Percentiles rank a stretch among this genome's conserved stretches.
Evolutionary conservation across 2,888 invertebrate genomes (phyloP).

Genomic region (Cantharis flavilabris): DNA sequence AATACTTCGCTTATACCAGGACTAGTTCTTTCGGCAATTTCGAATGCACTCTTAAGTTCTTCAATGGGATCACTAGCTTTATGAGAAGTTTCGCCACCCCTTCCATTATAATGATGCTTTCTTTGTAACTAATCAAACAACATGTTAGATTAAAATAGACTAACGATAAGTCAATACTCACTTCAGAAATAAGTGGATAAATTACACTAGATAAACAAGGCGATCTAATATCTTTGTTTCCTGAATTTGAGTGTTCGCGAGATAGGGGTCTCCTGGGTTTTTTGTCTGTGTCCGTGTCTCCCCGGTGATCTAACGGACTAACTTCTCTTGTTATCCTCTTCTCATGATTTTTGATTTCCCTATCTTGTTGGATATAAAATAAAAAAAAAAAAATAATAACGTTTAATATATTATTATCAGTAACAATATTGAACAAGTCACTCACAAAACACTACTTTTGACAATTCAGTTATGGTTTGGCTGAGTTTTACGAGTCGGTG

Average conservation of each 20-base stretch:
- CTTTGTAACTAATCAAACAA: constrained; percentile 68
- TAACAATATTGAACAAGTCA: neutral
- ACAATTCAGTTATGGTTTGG: neutral
- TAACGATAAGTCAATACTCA: constrained; percentile 38
- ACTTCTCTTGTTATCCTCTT: constrained; percentile 54
- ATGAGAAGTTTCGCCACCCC: constrained; percentile 54
- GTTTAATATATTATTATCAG: neutral
- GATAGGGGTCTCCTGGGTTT: constrained; percentile 46
- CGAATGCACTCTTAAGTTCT: constrained; percentile 84
- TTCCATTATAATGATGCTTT: constrained; percentile 68
- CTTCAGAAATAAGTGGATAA: constrained; percentile 61
- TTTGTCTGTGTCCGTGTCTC: constrained; percentile 47
- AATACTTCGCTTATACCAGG: constrained; percentile 88
- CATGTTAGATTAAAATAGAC: neutral
- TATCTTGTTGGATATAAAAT: too few species aligned
- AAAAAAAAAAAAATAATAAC: too few species aligned
- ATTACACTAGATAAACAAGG: constrained; percentile 60
- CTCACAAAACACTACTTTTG: neutral
- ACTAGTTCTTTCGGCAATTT: constrained; percentile 81
- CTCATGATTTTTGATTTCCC: constrained; percentile 52
- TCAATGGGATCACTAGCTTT: constrained; percentile 70
- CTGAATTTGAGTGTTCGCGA: constrained; percentile 47
- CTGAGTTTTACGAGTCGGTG: neutral
- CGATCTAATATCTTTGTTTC: constrained; percentile 43
- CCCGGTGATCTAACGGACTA: constrained; percentile 60